Conservation (phyloP, 2,797 vertebrate genomes). For the Chloroceryle amazona region DNA sequence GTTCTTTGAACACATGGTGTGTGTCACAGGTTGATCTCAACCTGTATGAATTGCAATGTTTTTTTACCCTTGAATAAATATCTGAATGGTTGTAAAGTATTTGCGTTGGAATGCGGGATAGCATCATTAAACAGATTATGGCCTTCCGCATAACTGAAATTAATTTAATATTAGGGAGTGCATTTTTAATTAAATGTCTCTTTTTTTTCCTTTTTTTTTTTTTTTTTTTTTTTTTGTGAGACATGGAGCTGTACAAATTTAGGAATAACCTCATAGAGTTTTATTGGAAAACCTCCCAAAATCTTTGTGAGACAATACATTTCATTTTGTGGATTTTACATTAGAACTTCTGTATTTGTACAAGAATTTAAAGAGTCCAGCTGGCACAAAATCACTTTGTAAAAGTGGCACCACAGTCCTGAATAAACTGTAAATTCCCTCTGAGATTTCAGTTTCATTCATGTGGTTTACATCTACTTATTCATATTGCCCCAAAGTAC, state of each 20-base stretch:
- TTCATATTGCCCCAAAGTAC: neutral
- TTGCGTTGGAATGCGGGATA: constrained; percentile 57
- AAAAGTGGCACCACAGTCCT: constrained; percentile 36
- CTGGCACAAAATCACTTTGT: constrained; percentile 57
- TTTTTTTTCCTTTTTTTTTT: neutral
- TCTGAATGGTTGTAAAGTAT: constrained; percentile 62
- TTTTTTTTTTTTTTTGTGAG: neutral
- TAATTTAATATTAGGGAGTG: constrained; percentile 45
- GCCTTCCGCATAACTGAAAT: constrained; percentile 54
- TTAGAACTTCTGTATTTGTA: neutral
- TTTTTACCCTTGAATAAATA: neutral
- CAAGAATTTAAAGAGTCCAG: constrained; percentile 44
- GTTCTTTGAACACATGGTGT: neutral
- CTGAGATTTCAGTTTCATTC: constrained; percentile 56
- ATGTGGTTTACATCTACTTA: constrained; percentile 15
- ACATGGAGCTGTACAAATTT: neutral
- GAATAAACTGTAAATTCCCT: neutral
- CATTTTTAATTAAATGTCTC: constrained; percentile 47
- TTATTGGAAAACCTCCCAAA: constrained; percentile 4
- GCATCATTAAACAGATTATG: constrained; percentile 29
- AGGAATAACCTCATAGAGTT: neutral
- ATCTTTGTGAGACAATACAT: neutral
- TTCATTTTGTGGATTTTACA: constrained; percentile 19
- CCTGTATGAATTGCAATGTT: neutral
- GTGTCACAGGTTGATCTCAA: neutral